phyloP scores from a whole-genome alignment of 2,113 vertebrate species.

The Choloepus hoffmanni region DNA sequence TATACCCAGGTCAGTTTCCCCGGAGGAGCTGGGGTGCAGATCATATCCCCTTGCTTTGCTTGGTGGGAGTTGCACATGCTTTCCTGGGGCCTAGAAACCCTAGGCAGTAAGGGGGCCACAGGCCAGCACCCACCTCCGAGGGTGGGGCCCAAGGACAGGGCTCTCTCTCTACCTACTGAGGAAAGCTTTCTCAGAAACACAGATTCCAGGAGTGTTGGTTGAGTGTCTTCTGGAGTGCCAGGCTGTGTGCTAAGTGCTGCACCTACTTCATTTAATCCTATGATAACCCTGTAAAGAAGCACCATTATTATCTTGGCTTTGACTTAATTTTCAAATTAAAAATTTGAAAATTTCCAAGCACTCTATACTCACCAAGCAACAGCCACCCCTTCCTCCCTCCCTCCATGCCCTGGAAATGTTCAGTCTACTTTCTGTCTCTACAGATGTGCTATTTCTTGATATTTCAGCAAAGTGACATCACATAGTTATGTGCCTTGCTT shows the following conservation, averaged over 20 bases:
- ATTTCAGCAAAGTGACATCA: too few species aligned
- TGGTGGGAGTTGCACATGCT: accelerated
- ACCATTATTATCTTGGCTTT: neutral
- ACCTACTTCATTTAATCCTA: neutral
- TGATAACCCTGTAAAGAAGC: neutral
- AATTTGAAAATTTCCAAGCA: too few species aligned
- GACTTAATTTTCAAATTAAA: too few species aligned
- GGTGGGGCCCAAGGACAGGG: neutral
- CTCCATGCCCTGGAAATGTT: too few species aligned
- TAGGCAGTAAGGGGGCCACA: neutral
- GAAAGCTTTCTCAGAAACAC: neutral
- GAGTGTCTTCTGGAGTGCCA: neutral
- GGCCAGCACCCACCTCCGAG: neutral
- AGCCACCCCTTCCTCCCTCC: too few species aligned
- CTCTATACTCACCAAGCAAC: too few species aligned
- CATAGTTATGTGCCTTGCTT: too few species aligned
- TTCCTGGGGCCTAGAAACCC: neutral
- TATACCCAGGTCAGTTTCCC: constrained; percentile 89
- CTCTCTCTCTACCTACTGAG: neutral
- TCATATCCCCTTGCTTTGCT: neutral
- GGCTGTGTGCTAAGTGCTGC: too few species aligned
- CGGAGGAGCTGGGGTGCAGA: neutral
- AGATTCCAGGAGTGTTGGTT: accelerated
- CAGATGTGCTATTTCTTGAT: too few species aligned
- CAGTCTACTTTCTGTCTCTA: too few species aligned